phyloP scores from a whole-genome alignment of 2,113 vertebrate species.

The Platanista minor region DNA sequence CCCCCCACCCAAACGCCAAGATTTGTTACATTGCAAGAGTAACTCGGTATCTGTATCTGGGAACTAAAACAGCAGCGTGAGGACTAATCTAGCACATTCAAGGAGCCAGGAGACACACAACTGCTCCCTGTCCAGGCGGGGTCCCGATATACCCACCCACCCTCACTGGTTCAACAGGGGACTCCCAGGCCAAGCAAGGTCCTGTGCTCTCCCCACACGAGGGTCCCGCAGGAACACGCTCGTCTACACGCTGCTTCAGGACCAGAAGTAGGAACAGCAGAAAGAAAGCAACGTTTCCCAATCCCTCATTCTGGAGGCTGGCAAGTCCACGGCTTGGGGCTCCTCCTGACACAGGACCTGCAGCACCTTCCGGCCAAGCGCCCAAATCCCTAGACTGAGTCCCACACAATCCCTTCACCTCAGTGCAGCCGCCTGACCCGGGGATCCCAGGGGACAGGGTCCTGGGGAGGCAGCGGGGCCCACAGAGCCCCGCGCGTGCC shows the following conservation, averaged over 20 bases:
- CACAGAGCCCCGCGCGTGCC: fast-evolving
- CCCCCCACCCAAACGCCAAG: fast-evolving
- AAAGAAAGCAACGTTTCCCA: too few species aligned
- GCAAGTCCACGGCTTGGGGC: not conserved
- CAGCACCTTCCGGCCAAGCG: too few species aligned
- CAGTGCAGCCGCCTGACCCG: not conserved
- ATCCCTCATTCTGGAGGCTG: not conserved
- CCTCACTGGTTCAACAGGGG: too few species aligned
- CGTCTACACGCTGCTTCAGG: not conserved
- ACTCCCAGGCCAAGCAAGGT: not conserved
- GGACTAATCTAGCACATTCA: fast-evolving
- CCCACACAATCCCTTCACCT: too few species aligned
- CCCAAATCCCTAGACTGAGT: fast-evolving
- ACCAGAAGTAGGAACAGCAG: not conserved
- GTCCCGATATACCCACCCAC: fast-evolving
- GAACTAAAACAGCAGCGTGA: fast-evolving
- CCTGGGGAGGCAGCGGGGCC: not conserved
- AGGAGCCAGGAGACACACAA: not conserved
- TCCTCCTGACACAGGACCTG: not conserved
- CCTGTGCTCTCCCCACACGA: not conserved
- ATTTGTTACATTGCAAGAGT: not conserved
- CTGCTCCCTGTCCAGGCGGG: fast-evolving
- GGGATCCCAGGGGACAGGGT: not conserved
- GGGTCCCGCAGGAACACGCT: not conserved
- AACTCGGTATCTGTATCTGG: fast-evolving